These are phyloP conservation scores for Vanessa cardui DNA, from an alignment of 2,888 invertebrate genomes.

Conservation along the genomic window DNA sequence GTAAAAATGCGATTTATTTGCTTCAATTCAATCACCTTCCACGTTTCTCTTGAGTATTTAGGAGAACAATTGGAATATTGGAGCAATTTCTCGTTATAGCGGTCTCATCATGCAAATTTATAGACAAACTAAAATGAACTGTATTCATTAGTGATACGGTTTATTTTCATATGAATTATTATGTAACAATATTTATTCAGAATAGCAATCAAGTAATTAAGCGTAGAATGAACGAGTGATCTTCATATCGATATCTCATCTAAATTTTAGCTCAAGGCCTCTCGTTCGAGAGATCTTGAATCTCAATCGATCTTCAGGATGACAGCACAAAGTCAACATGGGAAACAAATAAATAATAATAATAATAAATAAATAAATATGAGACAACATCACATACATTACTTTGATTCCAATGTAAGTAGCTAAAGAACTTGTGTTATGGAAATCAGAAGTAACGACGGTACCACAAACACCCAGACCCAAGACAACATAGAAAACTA, in stretches of 20 bases:
- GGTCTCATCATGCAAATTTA: not conserved
- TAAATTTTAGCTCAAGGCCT: conserved; percentile 21
- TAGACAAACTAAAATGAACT: not conserved
- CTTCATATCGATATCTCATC: conserved; percentile 22
- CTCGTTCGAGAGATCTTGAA: conserved; percentile 14
- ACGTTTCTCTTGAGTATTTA: conserved; percentile 7
- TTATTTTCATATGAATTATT: not conserved
- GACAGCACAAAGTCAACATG: conserved; percentile 7
- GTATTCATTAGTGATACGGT: not conserved
- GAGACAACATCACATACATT: too few species aligned
- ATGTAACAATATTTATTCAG: conserved; percentile 6
- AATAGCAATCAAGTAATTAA: conserved; percentile 9
- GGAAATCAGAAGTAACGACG: too few species aligned
- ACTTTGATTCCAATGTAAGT: too few species aligned
- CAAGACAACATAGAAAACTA: too few species aligned
- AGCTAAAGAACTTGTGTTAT: too few species aligned
- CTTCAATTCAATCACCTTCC: not conserved
- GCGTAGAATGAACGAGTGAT: conserved; percentile 18
- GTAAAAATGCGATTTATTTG: too few species aligned
- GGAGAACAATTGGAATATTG: conserved; percentile 10
- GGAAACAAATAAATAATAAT: not conserved
- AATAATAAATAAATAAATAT: too few species aligned
- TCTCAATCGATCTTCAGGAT: not conserved
- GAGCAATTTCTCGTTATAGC: conserved; percentile 10
- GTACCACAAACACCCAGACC: too few species aligned